A percentile compares a stretch with the other conserved stretches of the same genome.
Evolutionary conservation across 2,888 invertebrate genomes (phyloP).

Genomic region (Metellina segmentata): DNA sequence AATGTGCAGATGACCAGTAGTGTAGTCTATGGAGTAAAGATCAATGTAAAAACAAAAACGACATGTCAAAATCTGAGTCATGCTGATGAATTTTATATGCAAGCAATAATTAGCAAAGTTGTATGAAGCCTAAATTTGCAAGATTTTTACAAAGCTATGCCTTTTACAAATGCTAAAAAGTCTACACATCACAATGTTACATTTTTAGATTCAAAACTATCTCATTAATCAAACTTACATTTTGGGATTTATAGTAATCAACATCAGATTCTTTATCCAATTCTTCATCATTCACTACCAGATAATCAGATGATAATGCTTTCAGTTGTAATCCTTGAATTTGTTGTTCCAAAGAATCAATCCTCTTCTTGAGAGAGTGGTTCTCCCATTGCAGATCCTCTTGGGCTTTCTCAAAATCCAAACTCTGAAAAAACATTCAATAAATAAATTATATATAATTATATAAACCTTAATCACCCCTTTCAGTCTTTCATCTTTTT

Average conservation of each 20-base stretch:
- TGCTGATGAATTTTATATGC: too few relatives aligned
- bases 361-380: conserved; percentile 15
- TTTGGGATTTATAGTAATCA: conserved; percentile 35
- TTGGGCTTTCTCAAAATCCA: conserved; percentile 33
- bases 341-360: conserved; percentile 19
- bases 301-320: conserved; percentile 33
- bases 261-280: conserved; percentile 10
- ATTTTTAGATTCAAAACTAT: background rate
- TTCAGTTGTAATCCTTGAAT: conserved; percentile 20
- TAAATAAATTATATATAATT: too few relatives aligned
- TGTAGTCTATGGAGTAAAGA: too few relatives aligned
- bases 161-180: too few relatives aligned
- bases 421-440: conserved; percentile 40
- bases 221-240: conserved; percentile 38
- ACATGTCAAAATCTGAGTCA: too few relatives aligned
- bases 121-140: too few relatives aligned
- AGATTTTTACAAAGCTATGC: too few relatives aligned
- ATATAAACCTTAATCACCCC: too few relatives aligned
- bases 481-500: too few relatives aligned
- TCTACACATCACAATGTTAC: background rate
- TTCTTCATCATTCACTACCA: background rate
- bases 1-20: too few relatives aligned
- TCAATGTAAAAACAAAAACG: too few relatives aligned
- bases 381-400: conserved; percentile 40
- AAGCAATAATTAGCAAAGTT: too few relatives aligned